These are phyloP conservation scores for Cataglyphis hispanica DNA, from an alignment of 1,140 invertebrate species.

Conservation along the genomic window DNA sequence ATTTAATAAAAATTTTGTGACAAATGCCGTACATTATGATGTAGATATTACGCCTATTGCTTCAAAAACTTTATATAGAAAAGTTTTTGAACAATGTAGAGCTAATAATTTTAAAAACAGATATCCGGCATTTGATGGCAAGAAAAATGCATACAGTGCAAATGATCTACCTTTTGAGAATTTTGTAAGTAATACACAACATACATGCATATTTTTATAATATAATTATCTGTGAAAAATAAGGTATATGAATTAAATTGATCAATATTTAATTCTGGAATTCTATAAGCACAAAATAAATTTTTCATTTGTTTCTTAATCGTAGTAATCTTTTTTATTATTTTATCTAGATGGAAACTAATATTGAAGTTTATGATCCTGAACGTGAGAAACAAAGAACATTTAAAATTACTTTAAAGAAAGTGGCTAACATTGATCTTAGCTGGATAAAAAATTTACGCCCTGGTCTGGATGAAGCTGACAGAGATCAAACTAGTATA, in stretches of 20 bases:
- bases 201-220: not conserved
- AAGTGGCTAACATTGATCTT: slow-evolving; percentile 87
- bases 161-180: slow-evolving; percentile 74
- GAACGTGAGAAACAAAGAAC: slow-evolving; percentile 84
- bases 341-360: not conserved
- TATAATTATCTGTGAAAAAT: not conserved
- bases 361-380: slow-evolving; percentile 77
- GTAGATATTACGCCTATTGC: slow-evolving; percentile 86
- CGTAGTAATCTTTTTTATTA: not conserved
- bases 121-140: slow-evolving; percentile 91
- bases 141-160: slow-evolving; percentile 88
- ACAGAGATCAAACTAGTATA: slow-evolving; percentile 89
- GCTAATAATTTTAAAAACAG: slow-evolving; percentile 75
- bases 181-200: slow-evolving; percentile 66
- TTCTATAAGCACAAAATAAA: slow-evolving; percentile 24
- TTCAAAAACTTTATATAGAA: slow-evolving; percentile 85
- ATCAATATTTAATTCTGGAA: not conserved
- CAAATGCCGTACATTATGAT: slow-evolving; percentile 87
- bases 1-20: slow-evolving; percentile 83
- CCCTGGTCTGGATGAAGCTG: slow-evolving; percentile 82
- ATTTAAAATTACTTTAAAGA: slow-evolving; percentile 88
- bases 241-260: slow-evolving; percentile 19
- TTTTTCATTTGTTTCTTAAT: not conserved
- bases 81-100: slow-evolving; percentile 78
- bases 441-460: slow-evolving; percentile 86